Evolutionary conservation across 1,140 invertebrate genomes (phyloP).

Genomic region (Himalopsyche phryganea): DNA sequence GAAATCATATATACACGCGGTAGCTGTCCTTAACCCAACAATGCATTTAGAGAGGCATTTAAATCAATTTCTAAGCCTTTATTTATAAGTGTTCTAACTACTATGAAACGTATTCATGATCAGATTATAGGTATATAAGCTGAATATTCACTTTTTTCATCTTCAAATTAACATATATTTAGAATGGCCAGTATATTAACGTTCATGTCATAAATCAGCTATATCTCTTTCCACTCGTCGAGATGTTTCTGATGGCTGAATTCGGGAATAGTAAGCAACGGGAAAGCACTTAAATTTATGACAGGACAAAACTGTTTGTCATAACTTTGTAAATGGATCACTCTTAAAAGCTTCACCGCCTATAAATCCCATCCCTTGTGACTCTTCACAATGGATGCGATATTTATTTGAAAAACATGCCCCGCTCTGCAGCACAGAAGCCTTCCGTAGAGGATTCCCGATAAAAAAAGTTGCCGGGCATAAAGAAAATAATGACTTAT

Average conservation of each 20-base stretch:
- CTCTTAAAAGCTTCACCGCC: conserved; percentile 30
- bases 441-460: no score
- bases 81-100: no score
- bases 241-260: conserved; percentile 15
- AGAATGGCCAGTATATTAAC: conserved; percentile 12
- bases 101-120: no score
- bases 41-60: no score
- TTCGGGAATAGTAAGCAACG: conserved; percentile 26
- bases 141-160: no score
- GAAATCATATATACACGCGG: no score
- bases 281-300: conserved; percentile 34
- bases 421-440: background rate
- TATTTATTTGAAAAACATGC: conserved; percentile 23
- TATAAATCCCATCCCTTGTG: conserved; percentile 5
- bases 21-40: no score
- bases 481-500: no score
- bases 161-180: background rate
- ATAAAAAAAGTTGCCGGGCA: no score
- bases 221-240: background rate
- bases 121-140: no score
- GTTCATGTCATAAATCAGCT: conserved; percentile 20
- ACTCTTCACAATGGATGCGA: conserved; percentile 6
- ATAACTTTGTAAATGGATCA: conserved; percentile 34
- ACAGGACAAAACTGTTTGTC: conserved; percentile 33
- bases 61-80: no score